phyloP scores from a whole-genome alignment of 2,113 vertebrate species.

The Myrmecobius fasciatus region DNA sequence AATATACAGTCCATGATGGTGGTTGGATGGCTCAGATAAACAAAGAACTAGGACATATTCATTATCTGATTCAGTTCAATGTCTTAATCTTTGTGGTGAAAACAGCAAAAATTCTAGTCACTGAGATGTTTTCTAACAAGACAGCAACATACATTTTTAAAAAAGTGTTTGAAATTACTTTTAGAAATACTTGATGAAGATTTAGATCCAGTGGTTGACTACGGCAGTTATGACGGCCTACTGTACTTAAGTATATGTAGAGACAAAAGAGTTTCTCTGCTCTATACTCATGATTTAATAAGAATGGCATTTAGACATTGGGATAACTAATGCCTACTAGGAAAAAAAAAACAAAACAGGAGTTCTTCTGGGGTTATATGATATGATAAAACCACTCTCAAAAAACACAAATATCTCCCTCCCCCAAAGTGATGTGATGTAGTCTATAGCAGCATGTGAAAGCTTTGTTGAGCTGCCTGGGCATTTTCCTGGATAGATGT shows the following conservation, averaged over 20 bases:
- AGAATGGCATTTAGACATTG: slow-evolving; percentile 71
- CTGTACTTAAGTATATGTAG: slow-evolving; percentile 57
- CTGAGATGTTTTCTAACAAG: slow-evolving; percentile 33
- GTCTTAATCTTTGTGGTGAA: slow-evolving; percentile 24
- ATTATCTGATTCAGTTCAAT: slow-evolving; percentile 69
- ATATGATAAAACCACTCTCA: slow-evolving; percentile 15
- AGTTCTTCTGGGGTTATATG: slow-evolving; percentile 44
- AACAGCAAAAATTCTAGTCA: slow-evolving; percentile 35
- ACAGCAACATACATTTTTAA: slow-evolving; percentile 48
- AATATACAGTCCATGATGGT: slow-evolving; percentile 77
- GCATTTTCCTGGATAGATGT: background rate
- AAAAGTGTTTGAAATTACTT: slow-evolving; percentile 64
- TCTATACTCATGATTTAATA: slow-evolving; percentile 75
- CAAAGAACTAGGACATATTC: slow-evolving; percentile 69
- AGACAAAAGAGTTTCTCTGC: slow-evolving; percentile 64
- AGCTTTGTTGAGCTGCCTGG: slow-evolving; percentile 43
- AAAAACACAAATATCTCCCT: slow-evolving; percentile 22
- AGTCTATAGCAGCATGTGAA: slow-evolving; percentile 23
- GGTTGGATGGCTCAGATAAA: slow-evolving; percentile 72
- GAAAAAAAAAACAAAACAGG: slow-evolving; percentile 65
- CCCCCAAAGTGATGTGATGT: slow-evolving; percentile 10
- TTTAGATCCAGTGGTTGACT: slow-evolving; percentile 77
- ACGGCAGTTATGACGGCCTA: slow-evolving; percentile 68
- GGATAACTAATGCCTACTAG: slow-evolving; percentile 57
- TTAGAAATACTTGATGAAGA: slow-evolving; percentile 73